Percentiles rank a stretch among this genome's conserved stretches.
Evolutionary conservation across 2,888 invertebrate species (phyloP).

Genomic region (Nemoura dubitans): DNA sequence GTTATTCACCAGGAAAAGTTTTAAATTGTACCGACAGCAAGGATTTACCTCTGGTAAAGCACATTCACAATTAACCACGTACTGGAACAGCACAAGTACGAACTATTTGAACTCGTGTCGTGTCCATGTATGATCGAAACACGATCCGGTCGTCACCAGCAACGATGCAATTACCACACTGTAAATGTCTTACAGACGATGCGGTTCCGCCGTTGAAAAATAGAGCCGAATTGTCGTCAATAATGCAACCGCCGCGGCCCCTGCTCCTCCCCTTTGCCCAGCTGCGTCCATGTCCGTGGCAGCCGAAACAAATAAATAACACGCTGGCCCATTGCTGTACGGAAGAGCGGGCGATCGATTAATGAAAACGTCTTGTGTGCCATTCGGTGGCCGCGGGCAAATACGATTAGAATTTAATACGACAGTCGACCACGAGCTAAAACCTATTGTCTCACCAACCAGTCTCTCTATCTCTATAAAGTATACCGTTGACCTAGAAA

Average conservation of each 20-base stretch:
- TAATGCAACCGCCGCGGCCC: not conserved
- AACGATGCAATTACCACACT: not conserved
- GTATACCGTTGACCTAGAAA: not conserved
- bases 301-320: not conserved
- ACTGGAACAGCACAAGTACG: not conserved
- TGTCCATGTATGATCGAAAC: not conserved
- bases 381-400: not conserved
- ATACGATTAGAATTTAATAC: conserved; percentile 12
- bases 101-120: not conserved
- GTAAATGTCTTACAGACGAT: not conserved
- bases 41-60: not conserved
- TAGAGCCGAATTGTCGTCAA: not conserved
- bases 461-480: too few relatives aligned
- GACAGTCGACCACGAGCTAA: not conserved
- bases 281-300: not conserved
- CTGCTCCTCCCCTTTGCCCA: too few relatives aligned
- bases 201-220: not conserved
- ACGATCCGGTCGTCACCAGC: not conserved
- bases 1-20: not conserved
- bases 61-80: not conserved
- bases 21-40: not conserved
- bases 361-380: not conserved
- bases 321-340: not conserved
- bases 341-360: not conserved
- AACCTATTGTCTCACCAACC: not conserved